Conservation (phyloP, 2,888 invertebrate species). For the Tigriopus californicus region DNA sequence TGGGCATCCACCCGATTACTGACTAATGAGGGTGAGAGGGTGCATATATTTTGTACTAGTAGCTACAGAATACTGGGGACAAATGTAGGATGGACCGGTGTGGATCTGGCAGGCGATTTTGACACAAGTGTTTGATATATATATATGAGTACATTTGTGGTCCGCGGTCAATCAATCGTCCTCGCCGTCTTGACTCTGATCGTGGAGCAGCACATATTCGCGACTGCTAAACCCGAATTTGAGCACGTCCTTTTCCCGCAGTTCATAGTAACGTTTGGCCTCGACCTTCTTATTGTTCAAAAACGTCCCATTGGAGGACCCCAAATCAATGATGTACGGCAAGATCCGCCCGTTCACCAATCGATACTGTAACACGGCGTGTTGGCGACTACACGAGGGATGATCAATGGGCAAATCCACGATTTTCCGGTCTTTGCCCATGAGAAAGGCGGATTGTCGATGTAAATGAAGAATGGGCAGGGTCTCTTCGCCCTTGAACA, state of each 20-base stretch:
- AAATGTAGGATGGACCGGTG: no score
- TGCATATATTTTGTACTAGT: no score
- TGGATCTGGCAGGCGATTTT: no score
- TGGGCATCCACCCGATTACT: no score
- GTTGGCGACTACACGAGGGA: conserved; percentile 96
- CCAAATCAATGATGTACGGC: conserved; percentile 88
- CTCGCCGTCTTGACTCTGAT: conserved; percentile 31
- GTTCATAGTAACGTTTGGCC: conserved; percentile 70
- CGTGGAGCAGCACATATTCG: conserved; percentile 92
- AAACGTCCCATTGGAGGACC: conserved; percentile 89
- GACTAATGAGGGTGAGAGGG: no score
- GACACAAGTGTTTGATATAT: no score
- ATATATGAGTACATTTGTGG: no score
- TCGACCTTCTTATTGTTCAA: conserved; percentile 87
- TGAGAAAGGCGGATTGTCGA: conserved; percentile 79
- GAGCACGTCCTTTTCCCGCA: conserved; percentile 84
- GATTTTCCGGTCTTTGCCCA: conserved; percentile 83
- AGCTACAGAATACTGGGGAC: no score
- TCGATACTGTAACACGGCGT: conserved; percentile 76
- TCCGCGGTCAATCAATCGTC: no score
- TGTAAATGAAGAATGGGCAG: conserved; percentile 88
- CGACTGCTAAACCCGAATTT: conserved; percentile 93
- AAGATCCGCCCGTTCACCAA: conserved; percentile 25
- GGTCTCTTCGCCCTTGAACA: conserved; percentile 43
- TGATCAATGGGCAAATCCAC: conserved; percentile 96